Percentiles rank a stretch among this genome's conserved stretches.
Conservation (phyloP, 1,140 invertebrate species). For the Atta texana region DNA sequence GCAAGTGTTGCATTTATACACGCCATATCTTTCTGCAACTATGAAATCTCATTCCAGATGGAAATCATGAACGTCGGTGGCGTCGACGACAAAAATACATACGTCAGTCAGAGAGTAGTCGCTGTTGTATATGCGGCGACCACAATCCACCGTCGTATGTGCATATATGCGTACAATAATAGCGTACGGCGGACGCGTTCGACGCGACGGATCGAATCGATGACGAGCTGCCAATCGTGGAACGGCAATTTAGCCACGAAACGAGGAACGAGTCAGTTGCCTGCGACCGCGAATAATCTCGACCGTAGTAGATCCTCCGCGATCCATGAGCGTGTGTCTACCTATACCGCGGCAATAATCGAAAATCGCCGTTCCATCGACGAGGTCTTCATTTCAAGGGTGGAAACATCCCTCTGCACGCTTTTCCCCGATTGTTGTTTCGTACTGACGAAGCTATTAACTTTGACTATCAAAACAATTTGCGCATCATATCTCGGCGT, state of each 20-base stretch:
- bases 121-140: constrained; percentile 60
- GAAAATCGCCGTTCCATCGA: constrained; percentile 61
- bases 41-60: constrained; percentile 67
- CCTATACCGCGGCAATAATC: constrained; percentile 50
- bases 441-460: constrained; percentile 40
- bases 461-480: constrained; percentile 47
- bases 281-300: constrained; percentile 65
- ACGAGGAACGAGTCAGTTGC: constrained; percentile 65
- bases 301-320: constrained; percentile 55
- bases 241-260: constrained; percentile 75
- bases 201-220: constrained; percentile 64
- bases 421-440: constrained; percentile 39
- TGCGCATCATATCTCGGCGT: constrained; percentile 20
- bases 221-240: constrained; percentile 74
- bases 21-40: background rate
- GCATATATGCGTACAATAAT: constrained; percentile 68
- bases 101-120: constrained; percentile 57
- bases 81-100: constrained; percentile 69
- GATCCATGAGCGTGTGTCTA: constrained; percentile 28
- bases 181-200: constrained; percentile 60
- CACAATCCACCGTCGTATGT: constrained; percentile 60
- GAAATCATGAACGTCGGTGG: constrained; percentile 65
- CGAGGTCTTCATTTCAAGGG: constrained; percentile 44
- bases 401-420: constrained; percentile 23
- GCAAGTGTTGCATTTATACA: background rate